phyloP scores from a whole-genome alignment of 1,140 invertebrate species.

The Cepaea nemoralis region DNA sequence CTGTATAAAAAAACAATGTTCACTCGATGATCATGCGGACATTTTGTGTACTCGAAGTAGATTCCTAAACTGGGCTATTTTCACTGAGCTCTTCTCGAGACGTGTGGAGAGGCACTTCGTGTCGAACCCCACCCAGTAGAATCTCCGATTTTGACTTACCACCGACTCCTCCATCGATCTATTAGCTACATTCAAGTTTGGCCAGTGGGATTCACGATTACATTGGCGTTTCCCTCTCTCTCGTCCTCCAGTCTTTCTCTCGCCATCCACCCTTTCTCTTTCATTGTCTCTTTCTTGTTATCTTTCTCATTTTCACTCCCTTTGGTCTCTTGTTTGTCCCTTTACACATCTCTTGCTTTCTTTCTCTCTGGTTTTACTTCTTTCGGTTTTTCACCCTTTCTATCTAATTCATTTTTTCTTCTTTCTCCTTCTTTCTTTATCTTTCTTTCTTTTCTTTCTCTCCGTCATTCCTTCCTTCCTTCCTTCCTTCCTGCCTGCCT shows the following conservation, averaged over 20 bases:
- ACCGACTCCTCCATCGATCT: too few relatives aligned
- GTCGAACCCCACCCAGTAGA: too few relatives aligned
- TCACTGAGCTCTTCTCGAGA: too few relatives aligned
- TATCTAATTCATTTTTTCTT: background rate
- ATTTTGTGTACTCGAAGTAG: too few relatives aligned
- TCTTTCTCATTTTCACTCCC: background rate
- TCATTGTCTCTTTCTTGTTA: background rate
- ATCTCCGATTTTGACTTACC: too few relatives aligned
- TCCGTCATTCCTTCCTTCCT: background rate
- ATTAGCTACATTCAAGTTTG: too few relatives aligned
- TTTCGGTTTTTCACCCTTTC: background rate
- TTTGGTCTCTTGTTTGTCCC: background rate
- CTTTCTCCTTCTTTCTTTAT: background rate
- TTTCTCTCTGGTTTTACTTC: background rate
- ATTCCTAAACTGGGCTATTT: too few relatives aligned
- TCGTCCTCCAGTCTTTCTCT: background rate
- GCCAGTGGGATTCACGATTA: too few relatives aligned
- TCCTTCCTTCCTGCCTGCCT: background rate
- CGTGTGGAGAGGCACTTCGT: too few relatives aligned
- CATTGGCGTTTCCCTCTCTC: background rate
- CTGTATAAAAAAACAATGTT: too few relatives aligned
- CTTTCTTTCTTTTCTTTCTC: background rate
- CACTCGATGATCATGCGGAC: too few relatives aligned
- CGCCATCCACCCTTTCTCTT: background rate
- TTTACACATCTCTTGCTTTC: background rate